Base-by-base conservation (phyloP, 1,140 invertebrate genomes). In the Mercenaria mercenaria region DNA sequence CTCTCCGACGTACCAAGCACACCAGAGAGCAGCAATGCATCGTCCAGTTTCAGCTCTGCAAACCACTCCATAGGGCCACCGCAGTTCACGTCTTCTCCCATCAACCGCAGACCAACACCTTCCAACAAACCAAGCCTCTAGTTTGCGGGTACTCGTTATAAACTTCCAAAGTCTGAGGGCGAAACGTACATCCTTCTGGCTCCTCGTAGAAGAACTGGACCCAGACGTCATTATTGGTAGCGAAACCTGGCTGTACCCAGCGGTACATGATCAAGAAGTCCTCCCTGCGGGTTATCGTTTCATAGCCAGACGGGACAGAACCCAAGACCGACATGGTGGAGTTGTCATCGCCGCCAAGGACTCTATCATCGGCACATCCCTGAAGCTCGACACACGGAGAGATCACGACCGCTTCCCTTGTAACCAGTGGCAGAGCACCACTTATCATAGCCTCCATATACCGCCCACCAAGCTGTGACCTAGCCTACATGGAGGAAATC, bases 151-250 rank as follows among this genome's bases (percentile, higher is more conserved):
- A 3, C 77, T 80, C 23, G 29, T 56, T 23, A 37, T 80, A 10
- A 80, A 80, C 56, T 80, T 80, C 29, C 77, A 80, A n/a, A 80
- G 52, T n/a, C 10, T 80, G 50, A 13, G 47, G 50, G 77, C 77
- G 3, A 80, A 37, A 39, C 41, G 29, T 15, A n/a, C 37, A 10
- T 10, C 72, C 26, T 43, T 76, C 10, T 56, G 32, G 26, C 77
- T 80, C 3, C n/a, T 37, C 26, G 4, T 80, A 34, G 6, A 52
- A 13, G 77, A 56, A 26, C 2, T 23, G 2, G n/a, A 80, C 29
- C 50, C 77, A 26, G 77, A 56, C n/a, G 56, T 80, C 18, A 23
- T 80, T 29, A 80, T 80, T 34, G 77, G 77, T 10, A 18, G 77
- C 15, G 77, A 80, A 29, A 56, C 74, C 4, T 77, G 74, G 74